These are phyloP conservation scores for Pluvialis apricaria DNA, from an alignment of 2,113 vertebrate species.

Conservation along the genomic window DNA sequence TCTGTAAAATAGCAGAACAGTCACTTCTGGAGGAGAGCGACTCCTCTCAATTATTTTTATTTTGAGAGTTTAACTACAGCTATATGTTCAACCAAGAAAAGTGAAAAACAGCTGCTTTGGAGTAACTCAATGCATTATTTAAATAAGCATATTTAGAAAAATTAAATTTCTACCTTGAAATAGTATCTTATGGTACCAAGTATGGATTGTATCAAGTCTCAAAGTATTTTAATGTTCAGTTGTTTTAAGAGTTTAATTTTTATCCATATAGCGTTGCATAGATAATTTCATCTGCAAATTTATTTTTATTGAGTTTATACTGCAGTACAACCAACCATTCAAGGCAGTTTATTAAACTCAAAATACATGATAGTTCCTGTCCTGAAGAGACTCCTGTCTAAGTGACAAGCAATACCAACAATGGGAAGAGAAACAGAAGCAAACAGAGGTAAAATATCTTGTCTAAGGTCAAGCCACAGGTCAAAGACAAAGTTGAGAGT, in stretches of 20 bases:
- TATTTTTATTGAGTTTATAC: not conserved
- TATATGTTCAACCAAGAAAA: not conserved
- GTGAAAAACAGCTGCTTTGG: not conserved
- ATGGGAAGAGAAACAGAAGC: not conserved
- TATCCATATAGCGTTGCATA: not conserved
- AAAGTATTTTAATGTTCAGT: not conserved
- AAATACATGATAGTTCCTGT: not conserved
- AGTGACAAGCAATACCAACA: not conserved
- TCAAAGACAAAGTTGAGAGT: not conserved
- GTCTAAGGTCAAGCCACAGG: not conserved
- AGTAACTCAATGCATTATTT: not conserved
- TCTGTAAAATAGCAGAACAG: not conserved
- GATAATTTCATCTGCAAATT: not conserved
- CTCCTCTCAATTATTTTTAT: not conserved
- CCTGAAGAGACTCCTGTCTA: not conserved
- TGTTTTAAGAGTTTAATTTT: not conserved
- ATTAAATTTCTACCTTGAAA: not conserved
- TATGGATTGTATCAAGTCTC: not conserved
- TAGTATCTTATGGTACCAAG: not conserved
- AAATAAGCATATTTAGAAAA: not conserved
- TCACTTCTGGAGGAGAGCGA: not conserved
- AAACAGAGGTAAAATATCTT: not conserved
- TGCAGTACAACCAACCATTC: not conserved
- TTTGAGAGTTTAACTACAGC: not conserved
- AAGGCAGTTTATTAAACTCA: not conserved